phyloP scores from a whole-genome alignment of 2,797 vertebrate species.

The Gymnothorax javanicus region DNA sequence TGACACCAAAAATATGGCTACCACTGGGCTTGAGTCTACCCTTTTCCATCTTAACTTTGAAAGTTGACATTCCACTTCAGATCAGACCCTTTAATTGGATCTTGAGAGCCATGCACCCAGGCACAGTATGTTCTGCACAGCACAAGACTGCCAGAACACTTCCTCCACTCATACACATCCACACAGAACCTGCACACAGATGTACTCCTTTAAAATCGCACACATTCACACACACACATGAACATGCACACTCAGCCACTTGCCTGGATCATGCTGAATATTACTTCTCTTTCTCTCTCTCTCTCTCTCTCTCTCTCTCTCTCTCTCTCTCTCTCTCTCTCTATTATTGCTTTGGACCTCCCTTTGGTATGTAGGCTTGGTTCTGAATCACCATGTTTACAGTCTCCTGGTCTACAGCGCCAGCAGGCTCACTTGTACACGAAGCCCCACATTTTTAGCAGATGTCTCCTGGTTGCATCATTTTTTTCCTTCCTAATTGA shows the following conservation, averaged over 20 bases:
- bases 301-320: too few species aligned
- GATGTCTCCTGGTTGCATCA: too few species aligned
- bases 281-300: not conserved
- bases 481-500: too few species aligned
- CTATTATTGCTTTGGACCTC: not conserved
- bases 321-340: too few species aligned
- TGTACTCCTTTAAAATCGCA: not conserved
- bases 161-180: not conserved
- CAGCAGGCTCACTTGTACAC: not conserved
- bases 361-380: not conserved
- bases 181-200: not conserved
- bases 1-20: not conserved
- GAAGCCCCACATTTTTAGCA: not conserved
- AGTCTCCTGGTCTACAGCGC: not conserved
- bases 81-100: not conserved
- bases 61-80: not conserved
- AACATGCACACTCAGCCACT: not conserved
- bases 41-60: not conserved
- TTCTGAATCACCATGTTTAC: slow-evolving; percentile 10
- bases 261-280: not conserved
- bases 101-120: not conserved
- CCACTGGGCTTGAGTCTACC: not conserved
- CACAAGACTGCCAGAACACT: too few species aligned
- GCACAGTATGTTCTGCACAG: not conserved
- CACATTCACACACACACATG: not conserved